Percentiles rank a stretch among this genome's conserved stretches.
phyloP scores from a whole-genome alignment of 2,113 vertebrate species.

The Entomyzon cyanotis region DNA sequence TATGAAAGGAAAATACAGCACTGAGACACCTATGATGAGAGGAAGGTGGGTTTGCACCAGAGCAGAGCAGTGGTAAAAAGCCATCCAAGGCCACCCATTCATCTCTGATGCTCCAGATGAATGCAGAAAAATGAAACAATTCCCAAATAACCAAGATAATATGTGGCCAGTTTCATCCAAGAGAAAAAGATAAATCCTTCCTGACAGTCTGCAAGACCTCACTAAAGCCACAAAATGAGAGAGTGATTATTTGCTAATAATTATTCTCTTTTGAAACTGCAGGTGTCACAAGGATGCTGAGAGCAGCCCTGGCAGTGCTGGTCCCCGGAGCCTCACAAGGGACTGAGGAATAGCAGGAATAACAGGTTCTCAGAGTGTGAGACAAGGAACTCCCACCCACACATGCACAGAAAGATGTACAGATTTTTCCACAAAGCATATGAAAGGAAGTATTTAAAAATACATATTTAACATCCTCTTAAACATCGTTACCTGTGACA shows the following conservation, averaged over 20 bases:
- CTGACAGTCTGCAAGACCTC: constrained; percentile 4
- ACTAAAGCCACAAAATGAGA: not conserved
- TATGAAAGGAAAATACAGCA: not conserved
- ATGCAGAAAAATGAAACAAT: constrained; percentile 14
- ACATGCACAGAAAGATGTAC: not conserved
- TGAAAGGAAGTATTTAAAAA: constrained; percentile 16
- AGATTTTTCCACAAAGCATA: not conserved
- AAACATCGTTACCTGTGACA: not conserved
- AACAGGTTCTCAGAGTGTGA: not conserved
- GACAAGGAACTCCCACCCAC: constrained; percentile 27
- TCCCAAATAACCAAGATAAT: constrained; percentile 26
- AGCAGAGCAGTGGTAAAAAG: not conserved
- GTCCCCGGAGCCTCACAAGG: not conserved
- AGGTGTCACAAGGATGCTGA: not conserved
- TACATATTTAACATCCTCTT: not conserved
- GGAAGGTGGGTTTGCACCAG: not conserved
- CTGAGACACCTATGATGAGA: not conserved
- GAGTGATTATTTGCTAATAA: constrained; percentile 28
- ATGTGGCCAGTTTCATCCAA: constrained; percentile 5
- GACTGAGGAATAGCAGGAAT: not conserved
- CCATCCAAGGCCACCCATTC: not conserved
- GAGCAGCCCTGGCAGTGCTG: not conserved
- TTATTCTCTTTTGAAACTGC: constrained; percentile 11
- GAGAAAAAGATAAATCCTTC: constrained; percentile 41
- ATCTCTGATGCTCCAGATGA: not conserved